Conservation (phyloP, 2,113 vertebrate genomes). For the Hippoglossus stenolepis region DNA sequence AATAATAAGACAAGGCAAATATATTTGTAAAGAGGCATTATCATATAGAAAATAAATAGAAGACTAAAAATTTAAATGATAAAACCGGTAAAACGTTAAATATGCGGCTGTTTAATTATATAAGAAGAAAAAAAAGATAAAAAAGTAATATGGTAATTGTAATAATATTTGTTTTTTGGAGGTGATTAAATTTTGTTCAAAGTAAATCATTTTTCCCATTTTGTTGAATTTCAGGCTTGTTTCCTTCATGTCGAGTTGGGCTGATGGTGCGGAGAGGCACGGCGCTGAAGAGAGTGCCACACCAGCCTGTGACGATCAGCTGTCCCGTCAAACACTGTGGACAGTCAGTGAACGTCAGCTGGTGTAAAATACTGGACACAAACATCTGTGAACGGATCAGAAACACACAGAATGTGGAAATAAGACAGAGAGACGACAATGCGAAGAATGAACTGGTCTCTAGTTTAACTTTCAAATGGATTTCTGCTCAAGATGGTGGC, state of each 20-base stretch:
- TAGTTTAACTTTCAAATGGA: constrained; percentile 47
- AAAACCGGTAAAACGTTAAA: too few species aligned
- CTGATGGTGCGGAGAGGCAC: neutral
- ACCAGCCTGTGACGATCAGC: constrained; percentile 1
- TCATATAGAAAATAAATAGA: too few species aligned
- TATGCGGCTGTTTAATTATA: too few species aligned
- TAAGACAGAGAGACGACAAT: neutral
- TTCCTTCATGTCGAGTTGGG: constrained; percentile 4
- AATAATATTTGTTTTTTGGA: too few species aligned
- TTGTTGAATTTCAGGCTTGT: constrained; percentile 9
- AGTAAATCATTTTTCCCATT: too few species aligned
- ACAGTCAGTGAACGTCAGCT: constrained; percentile 7
- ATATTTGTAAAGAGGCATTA: too few species aligned
- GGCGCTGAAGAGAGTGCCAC: neutral
- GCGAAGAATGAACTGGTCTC: neutral
- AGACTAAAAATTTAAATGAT: too few species aligned
- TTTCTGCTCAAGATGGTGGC: constrained; percentile 37
- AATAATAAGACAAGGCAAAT: too few species aligned
- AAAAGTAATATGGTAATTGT: too few species aligned
- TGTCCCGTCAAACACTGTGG: constrained; percentile 57
- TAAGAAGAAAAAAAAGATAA: too few species aligned
- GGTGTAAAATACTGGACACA: constrained; percentile 37
- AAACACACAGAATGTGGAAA: neutral
- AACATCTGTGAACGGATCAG: fast-evolving
- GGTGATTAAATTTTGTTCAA: too few species aligned